Evolutionary conservation across 2,888 invertebrate species (phyloP).

Genomic region (Dicyrtomina minuta): DNA sequence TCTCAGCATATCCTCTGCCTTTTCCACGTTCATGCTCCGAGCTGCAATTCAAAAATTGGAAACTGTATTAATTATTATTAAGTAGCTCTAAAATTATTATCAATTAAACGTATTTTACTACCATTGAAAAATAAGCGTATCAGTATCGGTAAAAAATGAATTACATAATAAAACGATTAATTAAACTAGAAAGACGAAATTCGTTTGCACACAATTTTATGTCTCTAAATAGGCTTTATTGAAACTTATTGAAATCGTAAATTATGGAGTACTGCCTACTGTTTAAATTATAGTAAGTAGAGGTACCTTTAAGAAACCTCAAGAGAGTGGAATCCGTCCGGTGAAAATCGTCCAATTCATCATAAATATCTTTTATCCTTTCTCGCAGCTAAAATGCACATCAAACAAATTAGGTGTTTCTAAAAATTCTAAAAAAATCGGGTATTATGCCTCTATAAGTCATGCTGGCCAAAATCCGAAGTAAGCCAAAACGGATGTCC

Average conservation of each 20-base stretch:
- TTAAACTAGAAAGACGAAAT: too few relatives aligned
- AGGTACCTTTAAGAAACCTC: slow-evolving; percentile 21
- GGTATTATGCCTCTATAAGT: background rate
- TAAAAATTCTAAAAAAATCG: background rate
- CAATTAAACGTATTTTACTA: too few relatives aligned
- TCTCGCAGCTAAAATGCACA: slow-evolving; percentile 12
- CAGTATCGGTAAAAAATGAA: too few relatives aligned
- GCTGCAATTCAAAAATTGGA: slow-evolving; percentile 12
- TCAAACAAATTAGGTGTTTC: too few relatives aligned
- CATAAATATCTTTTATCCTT: slow-evolving; percentile 7
- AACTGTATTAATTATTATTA: background rate
- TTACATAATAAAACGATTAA: too few relatives aligned
- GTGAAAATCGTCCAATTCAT: slow-evolving; percentile 16
- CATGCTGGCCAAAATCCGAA: too few relatives aligned
- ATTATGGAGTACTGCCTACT: too few relatives aligned
- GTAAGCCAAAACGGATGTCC: too few relatives aligned
- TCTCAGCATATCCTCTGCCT: slow-evolving; percentile 22
- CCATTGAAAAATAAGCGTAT: too few relatives aligned
- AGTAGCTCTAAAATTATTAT: background rate
- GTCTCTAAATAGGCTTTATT: too few relatives aligned
- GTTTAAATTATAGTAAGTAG: background rate
- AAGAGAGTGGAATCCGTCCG: background rate
- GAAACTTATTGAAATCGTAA: too few relatives aligned
- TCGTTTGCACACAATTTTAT: too few relatives aligned
- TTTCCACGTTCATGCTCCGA: slow-evolving; percentile 13